phyloP scores from a whole-genome alignment of 2,888 invertebrate genomes.

The Cyclophora albipunctata region DNA sequence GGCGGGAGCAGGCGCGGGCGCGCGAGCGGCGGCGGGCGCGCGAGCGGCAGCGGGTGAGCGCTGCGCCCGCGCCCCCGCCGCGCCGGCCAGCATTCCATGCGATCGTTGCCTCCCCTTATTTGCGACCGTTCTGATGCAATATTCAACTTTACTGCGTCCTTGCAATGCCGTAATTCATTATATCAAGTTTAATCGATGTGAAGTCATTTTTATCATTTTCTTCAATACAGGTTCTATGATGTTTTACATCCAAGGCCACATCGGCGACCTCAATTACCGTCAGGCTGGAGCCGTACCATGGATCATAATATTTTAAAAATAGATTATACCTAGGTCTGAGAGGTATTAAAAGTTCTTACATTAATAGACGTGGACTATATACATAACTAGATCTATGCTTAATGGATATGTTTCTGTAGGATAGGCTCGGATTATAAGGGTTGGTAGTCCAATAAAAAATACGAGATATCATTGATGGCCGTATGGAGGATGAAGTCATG shows the following conservation, averaged over 20 bases:
- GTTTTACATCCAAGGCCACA: constrained; percentile 56
- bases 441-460: too few species aligned
- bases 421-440: too few species aligned
- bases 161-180: constrained; percentile 75
- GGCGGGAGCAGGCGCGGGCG: constrained; percentile 2
- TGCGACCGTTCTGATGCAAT: constrained; percentile 69
- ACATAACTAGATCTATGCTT: not conserved
- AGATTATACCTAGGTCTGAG: constrained; percentile 18
- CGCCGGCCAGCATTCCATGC: constrained; percentile 62
- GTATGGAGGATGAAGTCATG: constrained; percentile 13
- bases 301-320: constrained; percentile 36
- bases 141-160: constrained; percentile 75
- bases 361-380: not conserved
- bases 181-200: constrained; percentile 63
- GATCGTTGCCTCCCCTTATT: constrained; percentile 65
- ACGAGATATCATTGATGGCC: too few species aligned
- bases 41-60: constrained; percentile 11
- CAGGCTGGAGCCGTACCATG: constrained; percentile 40
- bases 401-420: too few species aligned
- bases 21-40: constrained; percentile 14
- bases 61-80: constrained; percentile 22
- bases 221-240: constrained; percentile 45
- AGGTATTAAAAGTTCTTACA: constrained; percentile 5
- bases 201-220: constrained; percentile 65
- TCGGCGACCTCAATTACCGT: constrained; percentile 56